Base-by-base conservation (phyloP, 2,888 invertebrate genomes). In the Orthosia incerta region DNA sequence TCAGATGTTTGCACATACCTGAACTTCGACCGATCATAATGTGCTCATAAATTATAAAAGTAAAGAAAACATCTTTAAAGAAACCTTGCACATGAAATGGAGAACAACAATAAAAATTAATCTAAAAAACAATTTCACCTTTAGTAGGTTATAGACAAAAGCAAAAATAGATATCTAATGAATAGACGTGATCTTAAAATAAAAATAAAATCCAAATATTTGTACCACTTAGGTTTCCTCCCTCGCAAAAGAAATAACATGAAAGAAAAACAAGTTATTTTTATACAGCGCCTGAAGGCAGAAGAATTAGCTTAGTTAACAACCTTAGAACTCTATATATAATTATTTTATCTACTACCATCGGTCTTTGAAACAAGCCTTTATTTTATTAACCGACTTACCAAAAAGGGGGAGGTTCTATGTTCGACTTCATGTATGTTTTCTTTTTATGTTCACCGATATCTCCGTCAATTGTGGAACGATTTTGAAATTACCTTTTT, bases 261-360 rank as follows among this genome's bases (percentile, higher is more conserved):
- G 5, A 23, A 53, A 53, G 18, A 18, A 73, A 72, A 75, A 11
- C n/a, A 55, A 55, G 11, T 23, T 55, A 23, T 55, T 72, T 57
- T 61, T 31, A 62, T 53, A 53, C 23, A 13, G 20, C 16, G 31
- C 45, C 31, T n/a, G 13, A 15, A n/a, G 20, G 5, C 16, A n/a
- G 51, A 53, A 46, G 7, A 0, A 57, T 59, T 45, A 26, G 2
- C 53, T 53, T 46, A n/a, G 61, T 46, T 50, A 62, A 31, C n/a
- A 18, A 45, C 18, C 20, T 51, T 45, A 45, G 46, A 62, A 53
- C 46, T 48, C n/a, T 46, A 55, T 75, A 74, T 74, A 46, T 23
- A 55, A 55, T 23, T 16, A 4, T 13, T 46, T 46, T 23, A 46
- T 31, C 11, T 48, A n/a, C 45, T 50, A 11, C 4, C 4, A n/a